Base-by-base conservation (phyloP, 1,140 invertebrate genomes). In the Panagrolaimus sp. region DNA sequence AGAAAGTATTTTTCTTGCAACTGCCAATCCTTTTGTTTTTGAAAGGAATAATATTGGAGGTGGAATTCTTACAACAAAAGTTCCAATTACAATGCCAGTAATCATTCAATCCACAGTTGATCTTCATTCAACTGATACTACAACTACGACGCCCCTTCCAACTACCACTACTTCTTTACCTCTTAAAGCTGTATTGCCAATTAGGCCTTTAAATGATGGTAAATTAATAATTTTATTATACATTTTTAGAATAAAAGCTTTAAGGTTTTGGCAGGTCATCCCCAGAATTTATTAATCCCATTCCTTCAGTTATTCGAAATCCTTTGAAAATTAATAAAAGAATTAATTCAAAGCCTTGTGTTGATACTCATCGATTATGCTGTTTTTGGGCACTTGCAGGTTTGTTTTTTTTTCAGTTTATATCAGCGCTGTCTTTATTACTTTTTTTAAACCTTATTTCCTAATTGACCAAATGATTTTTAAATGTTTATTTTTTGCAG, bases 1-100 rank as follows among this genome's bases (percentile, higher is more conserved):
- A 47, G 74, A 75, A 65, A 67, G 77, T 51, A 77, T 75, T n/a
- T 75, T 75, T 53, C 11, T 77, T 11, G 74, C 71, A 9, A 68
- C 48, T 9, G 65, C 43, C 9, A 69, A 70, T 51, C 64, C 73
- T 1, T 46, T 71, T 27, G 23, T 25, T 16, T 27, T 16, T 72
- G 44, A 42, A 20, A 38, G 44, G 16, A 69, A 67, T 51, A 69
- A 48, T 67, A 5, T 68, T 38, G 13, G 38, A 27, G n/a, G 64
- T 25, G 48, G 62, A 8, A 57, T 57, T 57, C 51, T 57, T 23
- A 57, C 51, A 57, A 57, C 51, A 48, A 38, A 38, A 38, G 31
- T 38, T 38, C 31, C 31, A 38, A 38, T 38, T 38, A 38, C 31
- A 38, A 38, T 38, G 31, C 31, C 31, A 38, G 31, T 38, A 38